These are phyloP conservation scores for Datnioides undecimradiatus DNA, from an alignment of 2,113 vertebrate species.

Conservation along the genomic window DNA sequence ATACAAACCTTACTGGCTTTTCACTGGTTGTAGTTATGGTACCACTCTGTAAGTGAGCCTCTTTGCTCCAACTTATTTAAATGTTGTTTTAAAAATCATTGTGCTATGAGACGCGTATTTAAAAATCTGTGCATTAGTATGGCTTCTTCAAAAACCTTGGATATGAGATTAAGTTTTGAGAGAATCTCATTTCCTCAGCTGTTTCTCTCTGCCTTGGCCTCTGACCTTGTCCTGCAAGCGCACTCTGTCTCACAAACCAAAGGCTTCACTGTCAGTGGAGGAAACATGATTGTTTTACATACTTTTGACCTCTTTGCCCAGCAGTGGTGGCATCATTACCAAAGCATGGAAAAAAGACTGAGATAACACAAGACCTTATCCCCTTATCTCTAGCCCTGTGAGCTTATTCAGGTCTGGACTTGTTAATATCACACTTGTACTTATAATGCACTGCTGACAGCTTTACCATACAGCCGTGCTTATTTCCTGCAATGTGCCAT, in stretches of 20 bases:
- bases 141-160: neutral
- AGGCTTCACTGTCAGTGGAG: slow-evolving; percentile 38
- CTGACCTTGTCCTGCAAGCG: slow-evolving; percentile 3
- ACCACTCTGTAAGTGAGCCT: neutral
- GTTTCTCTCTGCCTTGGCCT: neutral
- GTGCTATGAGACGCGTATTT: neutral
- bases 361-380: slow-evolving; percentile 67
- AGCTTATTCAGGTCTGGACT: slow-evolving; percentile 43
- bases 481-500: neutral
- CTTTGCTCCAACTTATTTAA: neutral
- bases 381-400: slow-evolving; percentile 56
- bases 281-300: slow-evolving; percentile 30
- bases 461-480: slow-evolving; percentile 8
- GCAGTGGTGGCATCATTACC: slow-evolving; percentile 56
- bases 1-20: neutral
- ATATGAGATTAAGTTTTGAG: neutral
- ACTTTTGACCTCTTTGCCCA: slow-evolving; percentile 23
- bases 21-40: neutral
- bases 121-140: neutral
- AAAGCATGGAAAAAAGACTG: slow-evolving; percentile 70
- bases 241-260: neutral
- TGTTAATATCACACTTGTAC: slow-evolving; percentile 35
- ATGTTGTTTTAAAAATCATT: neutral
- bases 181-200: slow-evolving; percentile 28
- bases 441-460: neutral